Evolutionary conservation across 1,140 invertebrate genomes (phyloP).

Genomic region (Aphis craccivora): DNA sequence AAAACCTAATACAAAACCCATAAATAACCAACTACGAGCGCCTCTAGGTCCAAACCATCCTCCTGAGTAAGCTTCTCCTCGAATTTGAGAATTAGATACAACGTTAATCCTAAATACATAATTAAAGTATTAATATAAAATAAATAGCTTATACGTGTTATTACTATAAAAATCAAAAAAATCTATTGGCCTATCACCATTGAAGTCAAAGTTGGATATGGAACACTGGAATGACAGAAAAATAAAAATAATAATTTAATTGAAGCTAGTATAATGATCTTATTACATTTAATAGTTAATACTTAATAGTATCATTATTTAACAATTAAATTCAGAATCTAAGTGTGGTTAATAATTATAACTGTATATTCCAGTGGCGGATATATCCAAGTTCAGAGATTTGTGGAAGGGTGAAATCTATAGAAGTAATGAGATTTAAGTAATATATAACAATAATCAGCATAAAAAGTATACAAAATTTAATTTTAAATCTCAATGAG

Average conservation of each 20-base stretch:
- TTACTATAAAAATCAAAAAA: not conserved
- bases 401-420: too few relatives aligned
- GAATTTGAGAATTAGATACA: conserved; percentile 92
- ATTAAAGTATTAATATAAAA: not conserved
- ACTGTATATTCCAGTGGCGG: too few relatives aligned
- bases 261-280: not conserved
- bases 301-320: not conserved
- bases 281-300: not conserved
- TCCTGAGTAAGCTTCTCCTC: conserved; percentile 85
- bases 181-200: not conserved
- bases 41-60: conserved; percentile 89
- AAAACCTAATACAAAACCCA: conserved; percentile 96
- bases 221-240: not conserved
- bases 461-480: too few relatives aligned
- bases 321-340: not conserved
- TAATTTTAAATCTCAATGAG: too few relatives aligned
- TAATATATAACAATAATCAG: too few relatives aligned
- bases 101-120: conserved; percentile 82
- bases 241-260: not conserved
- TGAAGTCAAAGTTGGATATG: not conserved
- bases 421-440: too few relatives aligned
- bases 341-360: too few relatives aligned
- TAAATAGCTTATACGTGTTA: not conserved
- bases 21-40: conserved; percentile 92
- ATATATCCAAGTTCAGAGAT: too few relatives aligned